Evolutionary conservation across 1,140 invertebrate genomes (phyloP).

Genomic region (Drosophila asahinai): DNA sequence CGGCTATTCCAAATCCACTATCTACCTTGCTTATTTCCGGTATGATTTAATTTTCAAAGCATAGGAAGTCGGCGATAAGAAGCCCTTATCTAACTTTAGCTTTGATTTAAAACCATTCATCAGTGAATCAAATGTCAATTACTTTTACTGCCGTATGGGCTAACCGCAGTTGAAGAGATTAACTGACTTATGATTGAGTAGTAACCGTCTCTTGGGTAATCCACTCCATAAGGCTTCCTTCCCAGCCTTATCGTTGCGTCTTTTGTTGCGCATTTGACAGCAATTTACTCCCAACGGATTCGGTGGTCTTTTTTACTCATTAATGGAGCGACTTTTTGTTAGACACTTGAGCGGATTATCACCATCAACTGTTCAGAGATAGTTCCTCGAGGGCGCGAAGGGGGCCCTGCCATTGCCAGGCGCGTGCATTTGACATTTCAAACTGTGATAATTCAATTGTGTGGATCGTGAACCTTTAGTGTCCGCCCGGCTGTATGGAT

Average conservation of each 20-base stretch:
- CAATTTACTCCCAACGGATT: slow-evolving; percentile 30
- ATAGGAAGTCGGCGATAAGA: slow-evolving; percentile 18
- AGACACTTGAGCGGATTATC: slow-evolving; percentile 68
- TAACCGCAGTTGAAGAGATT: slow-evolving; percentile 17
- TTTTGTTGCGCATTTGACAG: slow-evolving; percentile 43
- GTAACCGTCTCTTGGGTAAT: neutral
- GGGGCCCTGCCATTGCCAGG: slow-evolving; percentile 31
- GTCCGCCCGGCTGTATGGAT: slow-evolving; percentile 32
- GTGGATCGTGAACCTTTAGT: slow-evolving; percentile 69
- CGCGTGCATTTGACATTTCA: slow-evolving; percentile 81
- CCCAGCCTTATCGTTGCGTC: neutral
- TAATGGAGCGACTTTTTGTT: slow-evolving; percentile 58
- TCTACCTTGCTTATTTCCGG: slow-evolving; percentile 13
- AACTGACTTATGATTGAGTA: slow-evolving; percentile 10
- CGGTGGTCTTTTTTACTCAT: slow-evolving; percentile 26
- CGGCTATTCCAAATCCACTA: neutral
- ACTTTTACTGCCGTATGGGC: neutral
- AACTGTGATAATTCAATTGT: slow-evolving; percentile 83
- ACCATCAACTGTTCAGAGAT: slow-evolving; percentile 37
- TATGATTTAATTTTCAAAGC: neutral
- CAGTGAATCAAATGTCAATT: slow-evolving; percentile 49
- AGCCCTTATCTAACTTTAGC: neutral
- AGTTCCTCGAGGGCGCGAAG: neutral
- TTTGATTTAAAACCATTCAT: slow-evolving; percentile 22
- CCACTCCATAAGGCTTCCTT: slow-evolving; percentile 25